Evolutionary conservation across 2,113 vertebrate genomes (phyloP), one percentile per base, ranked within the genome.

Genomic region (Sprattus sprattus): DNA sequence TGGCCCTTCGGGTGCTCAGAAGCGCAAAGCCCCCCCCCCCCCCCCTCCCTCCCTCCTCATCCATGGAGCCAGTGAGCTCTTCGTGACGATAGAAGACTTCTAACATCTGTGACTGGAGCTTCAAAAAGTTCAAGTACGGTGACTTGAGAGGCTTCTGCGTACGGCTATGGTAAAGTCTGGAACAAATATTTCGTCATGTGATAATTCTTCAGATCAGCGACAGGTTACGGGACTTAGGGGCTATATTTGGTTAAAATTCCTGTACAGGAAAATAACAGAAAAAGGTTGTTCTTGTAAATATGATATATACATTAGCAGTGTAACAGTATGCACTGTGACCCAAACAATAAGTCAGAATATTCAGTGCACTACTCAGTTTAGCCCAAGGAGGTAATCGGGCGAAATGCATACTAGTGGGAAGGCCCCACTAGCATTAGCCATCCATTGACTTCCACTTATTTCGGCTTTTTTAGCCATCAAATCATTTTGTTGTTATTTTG

Each of bases 1-100:
- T 81, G 54, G 49, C 85, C 84, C 87, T 86, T 45, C 75, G 82
- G 87, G 82, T 86, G 82, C 45, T 84, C 85, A 86, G n/a, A 28
- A 81, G 84, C 39, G 84, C 54, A 57, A 32, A 45, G 25, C 75
- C 45, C 18, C 54, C 54, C 18, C 54, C 18, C 18, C 5, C 54
- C 18, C 54, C 3, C 18, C 20, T 4, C 6, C 54, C 18, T 20
- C 6, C 54, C 20, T 60, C 54, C 18, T 60, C 54, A 4, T 22
- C 20, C 54, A 22, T 22, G 20, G 18, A 60, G 20, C 20, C 22
- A 60, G 54, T 20, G 3, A 22, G 54, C 54, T 60, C 20, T 20
- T 60, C 18, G 18, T 60, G 54, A 22, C 20, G 54, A 60, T 60
- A 6, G 54, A 60, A 20, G 54, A 60, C 54, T 60, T 22, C 54